phyloP scores from a whole-genome alignment of 1,140 invertebrate species.

The Trachymyrmex septentrionalis region DNA sequence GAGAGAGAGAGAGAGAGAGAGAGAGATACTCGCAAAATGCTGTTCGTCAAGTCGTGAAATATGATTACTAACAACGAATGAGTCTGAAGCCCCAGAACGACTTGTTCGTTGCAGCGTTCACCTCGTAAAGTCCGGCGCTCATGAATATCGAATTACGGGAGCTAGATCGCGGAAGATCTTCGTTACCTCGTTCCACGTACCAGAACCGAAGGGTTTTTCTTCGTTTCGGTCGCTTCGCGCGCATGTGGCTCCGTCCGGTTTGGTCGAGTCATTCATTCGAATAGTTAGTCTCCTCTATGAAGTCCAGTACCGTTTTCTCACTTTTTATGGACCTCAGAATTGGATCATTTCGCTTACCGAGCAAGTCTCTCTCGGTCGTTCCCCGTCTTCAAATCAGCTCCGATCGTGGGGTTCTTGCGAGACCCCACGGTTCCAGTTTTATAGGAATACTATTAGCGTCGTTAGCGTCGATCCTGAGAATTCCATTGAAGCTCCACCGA shows the following conservation, averaged over 20 bases:
- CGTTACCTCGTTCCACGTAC: conserved; percentile 62
- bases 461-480: conserved; percentile 39
- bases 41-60: conserved; percentile 24
- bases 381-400: conserved; percentile 28
- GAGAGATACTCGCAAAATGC: neutral
- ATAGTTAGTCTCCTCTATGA: conserved; percentile 51
- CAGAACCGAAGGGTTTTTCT: conserved; percentile 66
- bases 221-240: conserved; percentile 70
- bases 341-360: conserved; percentile 18
- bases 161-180: conserved; percentile 68
- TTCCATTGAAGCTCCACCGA: conserved; percentile 5
- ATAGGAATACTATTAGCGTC: conserved; percentile 32
- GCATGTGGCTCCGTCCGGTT: conserved; percentile 61
- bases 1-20: too few relatives aligned
- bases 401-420: conserved; percentile 31
- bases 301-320: conserved; percentile 62
- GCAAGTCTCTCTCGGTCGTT: conserved; percentile 21
- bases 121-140: conserved; percentile 28
- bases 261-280: conserved; percentile 80
- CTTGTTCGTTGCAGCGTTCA: conserved; percentile 18
- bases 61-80: conserved; percentile 29
- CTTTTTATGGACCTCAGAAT: conserved; percentile 34
- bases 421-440: conserved; percentile 31
- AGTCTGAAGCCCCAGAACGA: neutral
- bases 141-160: conserved; percentile 56